phyloP scores from a whole-genome alignment of 2,888 invertebrate genomes.

The Drosophila mimica region DNA sequence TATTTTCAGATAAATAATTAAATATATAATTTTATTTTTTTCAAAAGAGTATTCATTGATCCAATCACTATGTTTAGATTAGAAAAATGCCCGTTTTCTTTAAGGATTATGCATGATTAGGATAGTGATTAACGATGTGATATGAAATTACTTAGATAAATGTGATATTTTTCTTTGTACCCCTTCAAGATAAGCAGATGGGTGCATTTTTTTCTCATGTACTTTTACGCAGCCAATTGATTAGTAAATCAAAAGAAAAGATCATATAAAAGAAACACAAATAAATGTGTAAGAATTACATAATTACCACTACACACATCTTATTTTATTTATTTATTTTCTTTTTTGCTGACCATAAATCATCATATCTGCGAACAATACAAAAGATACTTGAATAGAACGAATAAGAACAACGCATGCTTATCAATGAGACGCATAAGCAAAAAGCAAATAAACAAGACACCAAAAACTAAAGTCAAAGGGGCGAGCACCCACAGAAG shows the following conservation, averaged over 20 bases:
- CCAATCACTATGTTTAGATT: not conserved
- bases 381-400: slow-evolving; percentile 11
- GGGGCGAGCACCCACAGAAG: slow-evolving; percentile 27
- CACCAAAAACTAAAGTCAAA: slow-evolving; percentile 36
- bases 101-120: not conserved
- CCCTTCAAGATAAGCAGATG: not conserved
- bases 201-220: not conserved
- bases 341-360: slow-evolving; percentile 22
- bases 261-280: slow-evolving; percentile 13
- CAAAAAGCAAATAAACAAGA: slow-evolving; percentile 56
- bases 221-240: not conserved
- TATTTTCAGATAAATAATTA: not conserved
- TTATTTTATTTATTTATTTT: not conserved
- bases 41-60: not conserved
- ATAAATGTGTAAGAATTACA: slow-evolving; percentile 13
- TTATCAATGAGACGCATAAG: slow-evolving; percentile 55
- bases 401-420: slow-evolving; percentile 8
- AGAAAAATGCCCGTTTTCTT: not conserved
- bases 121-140: not conserved
- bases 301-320: not conserved
- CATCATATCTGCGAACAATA: slow-evolving; percentile 45
- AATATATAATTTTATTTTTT: not conserved
- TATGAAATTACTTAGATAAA: not conserved
- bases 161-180: not conserved
- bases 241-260: not conserved